Conservation (phyloP, 2,797 vertebrate species). For the Oryzias sinensis region DNA sequence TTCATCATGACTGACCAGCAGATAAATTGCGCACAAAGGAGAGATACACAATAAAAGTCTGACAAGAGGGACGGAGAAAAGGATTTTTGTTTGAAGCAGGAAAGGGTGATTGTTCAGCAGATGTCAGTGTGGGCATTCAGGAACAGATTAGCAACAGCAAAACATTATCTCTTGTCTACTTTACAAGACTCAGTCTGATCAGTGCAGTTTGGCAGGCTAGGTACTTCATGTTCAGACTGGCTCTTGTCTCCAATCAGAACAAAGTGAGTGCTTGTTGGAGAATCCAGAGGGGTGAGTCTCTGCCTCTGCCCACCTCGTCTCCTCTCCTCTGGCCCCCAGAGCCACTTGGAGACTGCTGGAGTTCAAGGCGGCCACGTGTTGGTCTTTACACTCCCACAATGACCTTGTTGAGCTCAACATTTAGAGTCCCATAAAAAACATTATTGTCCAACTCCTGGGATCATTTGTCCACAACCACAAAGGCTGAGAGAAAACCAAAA, state of each 20-base stretch:
- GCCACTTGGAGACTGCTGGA: constrained; percentile 77
- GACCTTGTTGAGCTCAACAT: constrained; percentile 87
- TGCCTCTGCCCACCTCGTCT: constrained; percentile 54
- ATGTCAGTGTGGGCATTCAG: constrained; percentile 80
- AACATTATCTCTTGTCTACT: constrained; percentile 86
- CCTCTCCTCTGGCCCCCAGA: constrained; percentile 69
- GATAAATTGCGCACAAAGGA: constrained; percentile 52
- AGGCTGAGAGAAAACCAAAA: constrained; percentile 80
- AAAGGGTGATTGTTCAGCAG: constrained; percentile 76
- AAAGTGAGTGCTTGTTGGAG: constrained; percentile 84
- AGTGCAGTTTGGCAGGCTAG: constrained; percentile 71
- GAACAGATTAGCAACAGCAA: constrained; percentile 82
- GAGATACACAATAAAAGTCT: constrained; percentile 41
- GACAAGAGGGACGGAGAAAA: constrained; percentile 56
- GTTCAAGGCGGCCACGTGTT: constrained; percentile 90
- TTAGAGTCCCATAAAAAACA: constrained; percentile 92
- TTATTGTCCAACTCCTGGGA: constrained; percentile 89
- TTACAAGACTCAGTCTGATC: constrained; percentile 68
- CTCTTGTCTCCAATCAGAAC: constrained; percentile 77
- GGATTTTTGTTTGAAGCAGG: constrained; percentile 78
- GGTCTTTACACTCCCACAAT: constrained; percentile 86
- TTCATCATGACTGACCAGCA: constrained; percentile 51
- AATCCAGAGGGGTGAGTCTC: constrained; percentile 66
- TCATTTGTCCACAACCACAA: constrained; percentile 85
- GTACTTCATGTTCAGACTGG: constrained; percentile 81